Evolutionary conservation across 2,888 invertebrate species (phyloP).

Genomic region (Acrobasis repandana): DNA sequence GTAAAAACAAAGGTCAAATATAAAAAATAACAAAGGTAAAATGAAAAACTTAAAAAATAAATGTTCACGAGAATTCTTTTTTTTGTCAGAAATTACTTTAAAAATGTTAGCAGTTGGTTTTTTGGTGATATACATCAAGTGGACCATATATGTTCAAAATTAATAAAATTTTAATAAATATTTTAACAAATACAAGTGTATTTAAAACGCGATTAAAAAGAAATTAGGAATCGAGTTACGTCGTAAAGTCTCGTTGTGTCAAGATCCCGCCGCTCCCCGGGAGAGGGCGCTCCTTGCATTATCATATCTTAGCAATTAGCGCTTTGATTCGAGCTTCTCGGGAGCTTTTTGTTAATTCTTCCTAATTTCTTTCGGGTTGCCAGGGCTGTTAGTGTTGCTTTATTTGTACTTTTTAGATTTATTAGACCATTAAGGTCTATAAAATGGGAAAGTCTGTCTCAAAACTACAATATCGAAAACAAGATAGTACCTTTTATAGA

Average conservation of each 20-base stretch:
- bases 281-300: conserved; percentile 52
- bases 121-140: no score
- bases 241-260: not conserved
- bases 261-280: conserved; percentile 33
- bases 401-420: not conserved
- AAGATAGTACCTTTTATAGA: no score
- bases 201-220: conserved; percentile 15
- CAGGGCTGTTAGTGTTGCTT: not conserved
- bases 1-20: no score
- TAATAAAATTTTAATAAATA: not conserved
- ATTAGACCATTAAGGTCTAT: not conserved
- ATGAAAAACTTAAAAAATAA: no score
- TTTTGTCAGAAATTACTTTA: no score
- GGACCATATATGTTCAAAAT: no score
- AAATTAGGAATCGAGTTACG: not conserved
- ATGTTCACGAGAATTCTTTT: no score
- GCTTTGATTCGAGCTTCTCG: conserved; percentile 53
- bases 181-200: not conserved
- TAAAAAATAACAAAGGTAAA: no score
- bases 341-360: conserved; percentile 63
- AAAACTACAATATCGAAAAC: no score
- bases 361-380: conserved; percentile 57
- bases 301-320: conserved; percentile 63
- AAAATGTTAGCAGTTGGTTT: no score
- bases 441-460: not conserved